A percentile compares a stretch with the other conserved stretches of the same genome.
phyloP scores from a whole-genome alignment of 2,113 vertebrate species.

The Poicephalus gulielmi region DNA sequence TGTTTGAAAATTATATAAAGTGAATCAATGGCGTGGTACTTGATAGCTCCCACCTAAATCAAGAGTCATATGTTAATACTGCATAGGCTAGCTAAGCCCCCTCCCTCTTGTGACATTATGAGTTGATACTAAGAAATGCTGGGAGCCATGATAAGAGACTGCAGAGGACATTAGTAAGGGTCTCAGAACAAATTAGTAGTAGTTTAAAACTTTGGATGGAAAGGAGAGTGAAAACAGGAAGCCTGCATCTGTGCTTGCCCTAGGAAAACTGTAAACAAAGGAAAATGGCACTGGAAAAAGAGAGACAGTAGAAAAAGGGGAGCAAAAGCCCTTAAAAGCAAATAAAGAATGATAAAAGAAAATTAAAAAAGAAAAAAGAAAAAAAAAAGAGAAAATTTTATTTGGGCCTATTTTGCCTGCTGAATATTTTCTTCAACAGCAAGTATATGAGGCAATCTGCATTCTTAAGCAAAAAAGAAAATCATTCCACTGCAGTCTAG shows the following conservation, averaged over 20 bases:
- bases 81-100: background rate
- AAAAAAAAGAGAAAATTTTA: background rate
- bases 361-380: background rate
- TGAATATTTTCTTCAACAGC: background rate
- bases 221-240: background rate
- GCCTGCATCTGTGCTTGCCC: background rate
- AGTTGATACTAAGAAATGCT: background rate
- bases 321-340: background rate
- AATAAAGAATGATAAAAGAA: background rate
- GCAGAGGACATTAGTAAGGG: background rate
- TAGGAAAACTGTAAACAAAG: background rate
- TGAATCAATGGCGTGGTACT: background rate
- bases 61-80: background rate
- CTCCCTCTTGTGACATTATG: background rate
- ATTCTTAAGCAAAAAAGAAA: conserved; percentile 22
- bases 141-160: background rate
- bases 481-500: conserved; percentile 3
- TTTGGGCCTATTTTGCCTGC: background rate
- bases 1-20: background rate
- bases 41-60: background rate
- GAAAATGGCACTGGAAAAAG: background rate
- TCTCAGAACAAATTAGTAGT: background rate
- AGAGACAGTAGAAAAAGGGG: background rate
- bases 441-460: background rate
- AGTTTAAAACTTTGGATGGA: background rate